Base-by-base conservation (phyloP, 2,888 invertebrate species). In the Coleophora flavipennella region DNA sequence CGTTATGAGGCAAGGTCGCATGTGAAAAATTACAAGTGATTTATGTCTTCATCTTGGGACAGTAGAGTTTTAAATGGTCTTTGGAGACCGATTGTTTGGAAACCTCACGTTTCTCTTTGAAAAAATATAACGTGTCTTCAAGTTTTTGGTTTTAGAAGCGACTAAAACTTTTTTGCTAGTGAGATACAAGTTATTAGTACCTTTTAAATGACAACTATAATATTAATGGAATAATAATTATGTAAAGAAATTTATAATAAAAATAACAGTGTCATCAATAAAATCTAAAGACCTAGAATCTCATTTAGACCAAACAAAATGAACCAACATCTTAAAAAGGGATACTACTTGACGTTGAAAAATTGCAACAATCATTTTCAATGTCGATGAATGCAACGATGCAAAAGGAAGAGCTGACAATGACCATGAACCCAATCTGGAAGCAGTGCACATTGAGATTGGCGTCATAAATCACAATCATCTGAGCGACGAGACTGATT, bases 1-100 rank as follows among this genome's bases (percentile, higher is more conserved):
- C 72, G 79, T 79, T 85, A 85, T 80, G 80, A 85, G 81, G 74
- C 84, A 85, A 85, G 84, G 85, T 77, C 83, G 80, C 64, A 64
- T 65, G 69, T 72, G 78, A 77, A 77, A 78, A 72, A 78, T 70
- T 58, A 63, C 61, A 53, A 47, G 62, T 75, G 74, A 81, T 80
- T 81, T 72, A 80, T 78, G 78, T 72, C 80, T 83, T 75, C 52
- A 80, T 81, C 65, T 69, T 54, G 55, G 51, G 60, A 67, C 67
- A 60, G 55, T 53, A 50, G 49, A 45, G 50, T 60, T 57, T 57
- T 56, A 56, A 51, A 40, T 36, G 46, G 35, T 46, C 50, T 51
- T 50, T 52, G 41, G 45, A 41, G 40, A 51, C 51, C 47, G 49
- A 48, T 50, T 53, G 31, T 42, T 42, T 36, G 28, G 39, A 31